Evolutionary conservation across 2,888 invertebrate species (phyloP).

Genomic region (Patella pellucida): DNA sequence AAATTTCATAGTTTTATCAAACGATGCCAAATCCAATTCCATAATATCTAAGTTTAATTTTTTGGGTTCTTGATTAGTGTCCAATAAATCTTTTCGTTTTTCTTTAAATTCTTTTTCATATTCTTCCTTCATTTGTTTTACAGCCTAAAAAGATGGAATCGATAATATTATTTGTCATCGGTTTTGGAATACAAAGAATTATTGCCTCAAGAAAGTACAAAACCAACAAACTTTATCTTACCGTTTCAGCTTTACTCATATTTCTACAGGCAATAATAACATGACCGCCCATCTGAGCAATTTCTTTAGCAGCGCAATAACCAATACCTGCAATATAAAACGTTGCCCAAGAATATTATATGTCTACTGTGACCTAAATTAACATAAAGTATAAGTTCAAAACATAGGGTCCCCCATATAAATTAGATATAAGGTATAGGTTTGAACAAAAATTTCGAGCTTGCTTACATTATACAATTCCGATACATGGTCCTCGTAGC

Average conservation of each 20-base stretch:
- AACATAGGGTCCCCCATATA: too few species aligned
- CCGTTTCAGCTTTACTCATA: not conserved
- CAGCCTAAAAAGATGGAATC: not conserved
- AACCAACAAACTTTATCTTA: not conserved
- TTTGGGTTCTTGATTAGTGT: not conserved
- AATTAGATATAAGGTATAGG: too few species aligned
- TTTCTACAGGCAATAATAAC: slow-evolving; percentile 7
- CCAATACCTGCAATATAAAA: not conserved
- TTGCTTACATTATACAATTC: too few species aligned
- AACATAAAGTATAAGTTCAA: too few species aligned
- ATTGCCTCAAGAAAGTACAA: too few species aligned
- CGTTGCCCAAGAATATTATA: too few species aligned
- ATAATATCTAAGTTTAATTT: not conserved
- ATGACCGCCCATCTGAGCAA: not conserved
- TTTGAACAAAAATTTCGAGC: too few species aligned
- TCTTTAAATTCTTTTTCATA: not conserved
- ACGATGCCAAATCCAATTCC: not conserved
- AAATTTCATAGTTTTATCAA: not conserved
- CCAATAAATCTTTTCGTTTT: not conserved
- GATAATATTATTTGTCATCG: too few species aligned
- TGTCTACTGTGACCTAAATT: too few species aligned
- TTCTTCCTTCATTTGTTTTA: slow-evolving; percentile 4
- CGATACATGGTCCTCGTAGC: too few species aligned
- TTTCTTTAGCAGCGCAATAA: not conserved
- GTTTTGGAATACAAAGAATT: too few species aligned